Percentiles rank a stretch among this genome's conserved stretches.
Conservation (phyloP, 2,888 invertebrate genomes). For the Crossocerus cetratus region DNA sequence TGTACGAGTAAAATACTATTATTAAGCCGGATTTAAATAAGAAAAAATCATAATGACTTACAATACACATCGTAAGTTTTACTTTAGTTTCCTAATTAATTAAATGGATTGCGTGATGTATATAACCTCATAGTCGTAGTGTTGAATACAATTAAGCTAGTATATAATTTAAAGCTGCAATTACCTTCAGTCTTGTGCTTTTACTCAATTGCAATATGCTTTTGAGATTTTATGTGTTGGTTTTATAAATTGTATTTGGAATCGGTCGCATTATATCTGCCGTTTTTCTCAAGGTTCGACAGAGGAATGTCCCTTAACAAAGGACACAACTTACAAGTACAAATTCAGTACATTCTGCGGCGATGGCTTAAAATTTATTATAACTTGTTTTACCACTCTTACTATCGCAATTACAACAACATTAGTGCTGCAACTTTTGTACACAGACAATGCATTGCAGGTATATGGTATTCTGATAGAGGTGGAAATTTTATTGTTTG, state of each 20-base stretch:
- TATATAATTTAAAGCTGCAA: not conserved
- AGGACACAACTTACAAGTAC: constrained; percentile 59
- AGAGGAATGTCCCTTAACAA: constrained; percentile 72
- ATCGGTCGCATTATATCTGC: not conserved
- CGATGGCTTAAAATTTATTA: constrained; percentile 83
- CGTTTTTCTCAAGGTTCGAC: constrained; percentile 45
- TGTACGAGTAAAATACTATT: too few relatives aligned
- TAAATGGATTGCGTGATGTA: not conserved
- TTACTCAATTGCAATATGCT: too few relatives aligned
- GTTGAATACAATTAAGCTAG: constrained; percentile 9
- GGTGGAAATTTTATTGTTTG: not conserved
- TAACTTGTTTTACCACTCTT: constrained; percentile 82
- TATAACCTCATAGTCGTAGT: not conserved
- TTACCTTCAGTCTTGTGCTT: too few relatives aligned
- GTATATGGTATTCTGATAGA: constrained; percentile 71
- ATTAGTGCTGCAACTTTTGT: constrained; percentile 85
- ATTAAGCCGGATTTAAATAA: not conserved
- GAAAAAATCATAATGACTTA: constrained; percentile 30
- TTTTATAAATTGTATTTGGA: too few relatives aligned
- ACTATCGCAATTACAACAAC: constrained; percentile 84
- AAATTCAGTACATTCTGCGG: constrained; percentile 66
- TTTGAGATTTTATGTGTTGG: not conserved
- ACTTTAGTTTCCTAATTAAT: not conserved
- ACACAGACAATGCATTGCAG: constrained; percentile 82
- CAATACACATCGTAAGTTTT: constrained; percentile 39